These are phyloP conservation scores for Tretioscincus oriximinensis DNA, from an alignment of 2,113 vertebrate genomes.

Conservation along the genomic window DNA sequence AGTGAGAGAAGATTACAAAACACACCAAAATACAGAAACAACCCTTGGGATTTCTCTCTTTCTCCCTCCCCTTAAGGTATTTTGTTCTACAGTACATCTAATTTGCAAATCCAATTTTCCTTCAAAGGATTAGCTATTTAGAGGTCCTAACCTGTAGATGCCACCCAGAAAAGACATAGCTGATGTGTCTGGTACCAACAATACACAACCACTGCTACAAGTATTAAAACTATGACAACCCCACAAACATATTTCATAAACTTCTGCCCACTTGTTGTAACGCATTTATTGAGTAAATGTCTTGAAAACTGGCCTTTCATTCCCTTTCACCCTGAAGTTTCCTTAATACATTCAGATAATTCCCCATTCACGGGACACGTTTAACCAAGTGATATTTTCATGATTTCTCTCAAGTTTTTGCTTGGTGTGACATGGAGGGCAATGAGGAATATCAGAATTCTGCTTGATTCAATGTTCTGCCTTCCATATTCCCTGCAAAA, in stretches of 20 bases:
- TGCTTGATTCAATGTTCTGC: no score
- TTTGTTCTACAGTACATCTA: conserved; percentile 19
- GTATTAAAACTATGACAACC: accelerated
- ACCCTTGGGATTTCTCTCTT: neutral
- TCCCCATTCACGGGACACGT: no score
- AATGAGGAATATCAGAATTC: no score
- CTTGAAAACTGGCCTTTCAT: neutral
- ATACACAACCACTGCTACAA: neutral
- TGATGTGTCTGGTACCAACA: neutral
- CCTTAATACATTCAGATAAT: no score
- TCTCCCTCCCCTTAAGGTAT: neutral
- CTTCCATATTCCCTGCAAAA: no score
- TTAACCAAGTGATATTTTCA: no score
- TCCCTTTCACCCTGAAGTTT: neutral
- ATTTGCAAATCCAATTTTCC: conserved; percentile 47
- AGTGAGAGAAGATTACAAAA: conserved; percentile 28
- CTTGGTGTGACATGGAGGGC: neutral
- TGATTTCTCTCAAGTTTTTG: neutral
- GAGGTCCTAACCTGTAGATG: conserved; percentile 10
- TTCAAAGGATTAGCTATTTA: conserved; percentile 14
- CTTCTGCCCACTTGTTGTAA: neutral
- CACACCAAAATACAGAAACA: conserved; percentile 39
- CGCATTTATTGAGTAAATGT: neutral
- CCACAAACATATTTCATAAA: neutral
- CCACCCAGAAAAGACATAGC: neutral